A percentile compares a stretch with the other conserved stretches of the same genome.
These are phyloP conservation scores for Paedocypris micromegethes DNA, from an alignment of 2,797 vertebrate genomes.

Conservation along the genomic window DNA sequence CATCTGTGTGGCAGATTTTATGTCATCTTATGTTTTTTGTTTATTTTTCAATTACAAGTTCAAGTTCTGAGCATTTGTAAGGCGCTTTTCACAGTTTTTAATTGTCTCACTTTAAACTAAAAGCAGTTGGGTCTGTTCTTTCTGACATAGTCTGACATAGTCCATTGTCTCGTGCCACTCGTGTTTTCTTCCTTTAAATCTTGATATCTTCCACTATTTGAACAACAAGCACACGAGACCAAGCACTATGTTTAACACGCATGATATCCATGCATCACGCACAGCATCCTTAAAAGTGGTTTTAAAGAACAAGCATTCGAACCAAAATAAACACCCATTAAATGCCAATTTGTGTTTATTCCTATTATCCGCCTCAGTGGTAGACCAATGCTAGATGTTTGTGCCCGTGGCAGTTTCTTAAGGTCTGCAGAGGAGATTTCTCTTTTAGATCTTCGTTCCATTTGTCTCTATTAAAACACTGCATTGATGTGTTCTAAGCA, in stretches of 20 bases:
- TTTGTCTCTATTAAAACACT: slow-evolving; percentile 33
- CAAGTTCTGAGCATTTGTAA: no score
- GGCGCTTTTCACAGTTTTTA: no score
- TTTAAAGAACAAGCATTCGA: slow-evolving; percentile 4
- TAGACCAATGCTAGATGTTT: slow-evolving; percentile 22
- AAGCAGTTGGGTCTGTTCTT: no score
- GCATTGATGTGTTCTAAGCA: slow-evolving; percentile 20
- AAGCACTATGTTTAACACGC: no score
- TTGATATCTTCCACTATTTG: no score
- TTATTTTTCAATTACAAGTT: no score
- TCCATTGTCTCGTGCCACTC: no score
- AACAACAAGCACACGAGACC: not conserved
- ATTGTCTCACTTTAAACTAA: no score
- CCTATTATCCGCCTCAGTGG: slow-evolving; percentile 20
- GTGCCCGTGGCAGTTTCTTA: slow-evolving; percentile 16
- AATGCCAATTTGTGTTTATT: slow-evolving; percentile 24
- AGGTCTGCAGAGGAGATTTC: slow-evolving; percentile 5
- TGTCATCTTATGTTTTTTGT: no score
- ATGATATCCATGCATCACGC: not conserved
- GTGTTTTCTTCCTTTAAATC: no score
- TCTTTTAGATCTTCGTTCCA: slow-evolving; percentile 10
- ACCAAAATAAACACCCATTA: slow-evolving; percentile 34
- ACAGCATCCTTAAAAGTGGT: slow-evolving; percentile 8
- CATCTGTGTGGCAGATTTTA: no score
- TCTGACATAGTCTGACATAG: no score